Base-by-base conservation (phyloP, 1,140 invertebrate genomes). In the Ruditapes philippinarum region DNA sequence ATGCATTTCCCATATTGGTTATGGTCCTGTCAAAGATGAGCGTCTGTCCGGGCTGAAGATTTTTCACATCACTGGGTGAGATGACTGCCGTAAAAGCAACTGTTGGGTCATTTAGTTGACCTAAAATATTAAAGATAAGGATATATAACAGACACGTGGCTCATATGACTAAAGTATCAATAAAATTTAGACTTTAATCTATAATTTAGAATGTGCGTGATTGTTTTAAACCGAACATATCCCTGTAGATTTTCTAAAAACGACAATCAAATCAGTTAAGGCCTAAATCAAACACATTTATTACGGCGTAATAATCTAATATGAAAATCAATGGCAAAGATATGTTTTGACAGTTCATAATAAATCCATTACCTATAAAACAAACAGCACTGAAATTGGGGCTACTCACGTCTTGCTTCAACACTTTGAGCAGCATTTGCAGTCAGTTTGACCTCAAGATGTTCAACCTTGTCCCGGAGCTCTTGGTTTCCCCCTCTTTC, bases 1-100 rank as follows among this genome's bases (percentile, higher is more conserved):
- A 92, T 51, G 60, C 90, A 38, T 45, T 49, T 28, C 88, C 91
- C 11, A 90, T 62, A 62, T 92, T 92, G 62, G 88, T 92, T 31
- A 91, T n/a, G 1, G 78, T 28, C 12, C 68, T 49, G 90, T 91
- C 84, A 51, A 89, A 92, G 17, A 88, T 36, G 31, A 92, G 78
- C 3, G 80, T 33, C 54, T 89, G 80, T n/a, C 70, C 54, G 22
- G 57, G 14, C 4, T 36, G 3, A 19, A 89, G 73, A 25, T 68
- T 36, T 19, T 51, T 89, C 73, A 89, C 38, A 38, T 84, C 45
- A 11, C 45, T 19, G 12, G 74, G 42, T 28, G 9, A 28, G 36
- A 88, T 51, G 2, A 33, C 17, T 0, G 85, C 85, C 3, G 73
- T 65, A 62, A 88, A 88, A 5, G 54, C 74, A 49, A 78, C 54